These are phyloP conservation scores for Neocrepidodera transversa DNA, from an alignment of 2,888 invertebrate species.

Conservation along the genomic window DNA sequence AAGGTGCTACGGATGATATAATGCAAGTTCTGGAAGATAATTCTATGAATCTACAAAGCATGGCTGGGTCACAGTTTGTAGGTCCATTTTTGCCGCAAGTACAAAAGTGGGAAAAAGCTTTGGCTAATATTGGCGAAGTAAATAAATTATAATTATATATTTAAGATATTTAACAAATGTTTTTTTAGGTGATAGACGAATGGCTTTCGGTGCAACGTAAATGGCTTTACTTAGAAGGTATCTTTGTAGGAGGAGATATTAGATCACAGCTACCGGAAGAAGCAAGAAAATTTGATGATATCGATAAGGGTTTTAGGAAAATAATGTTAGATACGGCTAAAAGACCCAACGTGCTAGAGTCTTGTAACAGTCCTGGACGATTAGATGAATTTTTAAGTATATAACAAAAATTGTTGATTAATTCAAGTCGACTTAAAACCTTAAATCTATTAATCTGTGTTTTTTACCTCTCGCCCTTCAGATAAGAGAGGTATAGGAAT, in stretches of 20 bases:
- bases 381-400: conserved; percentile 72
- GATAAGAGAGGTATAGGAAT: too few species aligned
- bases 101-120: conserved; percentile 83
- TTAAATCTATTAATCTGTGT: too few species aligned
- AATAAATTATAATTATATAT: not conserved
- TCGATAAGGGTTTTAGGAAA: conserved; percentile 81
- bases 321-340: conserved; percentile 87
- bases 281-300: conserved; percentile 88
- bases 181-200: conserved; percentile 71
- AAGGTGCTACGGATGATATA: conserved; percentile 83
- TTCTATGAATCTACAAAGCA: conserved; percentile 88
- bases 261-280: conserved; percentile 86
- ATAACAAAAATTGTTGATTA: not conserved
- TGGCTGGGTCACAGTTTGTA: conserved; percentile 89
- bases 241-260: conserved; percentile 91
- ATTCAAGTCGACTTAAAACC: too few species aligned
- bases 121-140: conserved; percentile 72
- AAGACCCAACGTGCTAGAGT: conserved; percentile 78
- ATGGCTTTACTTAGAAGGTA: conserved; percentile 92
- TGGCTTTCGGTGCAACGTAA: conserved; percentile 88
- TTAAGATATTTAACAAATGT: not conserved
- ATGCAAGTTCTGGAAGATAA: conserved; percentile 80
- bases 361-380: conserved; percentile 78
- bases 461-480: too few species aligned
- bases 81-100: conserved; percentile 86